Evolutionary conservation across 2,797 vertebrate genomes (phyloP).

Genomic region (Protonibea diacanthus): DNA sequence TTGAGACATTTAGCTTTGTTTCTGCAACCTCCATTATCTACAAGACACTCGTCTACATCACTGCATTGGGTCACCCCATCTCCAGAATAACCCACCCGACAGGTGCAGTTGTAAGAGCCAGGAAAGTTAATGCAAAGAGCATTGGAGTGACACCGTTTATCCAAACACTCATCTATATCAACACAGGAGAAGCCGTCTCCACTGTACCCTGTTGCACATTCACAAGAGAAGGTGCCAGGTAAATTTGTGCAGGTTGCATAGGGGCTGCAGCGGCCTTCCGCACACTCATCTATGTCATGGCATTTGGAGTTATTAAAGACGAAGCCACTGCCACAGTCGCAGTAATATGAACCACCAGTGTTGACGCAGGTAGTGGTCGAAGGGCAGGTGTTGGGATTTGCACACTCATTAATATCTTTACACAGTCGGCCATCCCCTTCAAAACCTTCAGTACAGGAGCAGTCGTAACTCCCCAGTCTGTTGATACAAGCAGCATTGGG

Average conservation of each 20-base stretch:
- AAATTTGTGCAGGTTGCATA: constrained; percentile 82
- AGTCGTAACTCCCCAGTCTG: constrained; percentile 84
- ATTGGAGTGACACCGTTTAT: constrained; percentile 79
- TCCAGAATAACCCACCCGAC: constrained; percentile 83
- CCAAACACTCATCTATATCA: constrained; percentile 86
- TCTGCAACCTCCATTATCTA: constrained; percentile 85
- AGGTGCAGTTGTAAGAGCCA: constrained; percentile 86
- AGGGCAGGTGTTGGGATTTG: constrained; percentile 74
- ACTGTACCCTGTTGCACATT: constrained; percentile 80
- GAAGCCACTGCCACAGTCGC: constrained; percentile 85
- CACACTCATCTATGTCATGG: constrained; percentile 85
- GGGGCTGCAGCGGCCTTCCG: constrained; percentile 75
- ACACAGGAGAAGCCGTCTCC: constrained; percentile 84
- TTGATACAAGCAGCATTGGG: constrained; percentile 83
- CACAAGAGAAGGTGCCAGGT: constrained; percentile 84
- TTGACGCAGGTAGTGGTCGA: constrained; percentile 82
- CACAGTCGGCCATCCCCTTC: constrained; percentile 81
- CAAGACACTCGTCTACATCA: constrained; percentile 87
- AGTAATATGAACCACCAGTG: constrained; percentile 83
- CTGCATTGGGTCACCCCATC: constrained; percentile 80
- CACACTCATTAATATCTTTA: constrained; percentile 86
- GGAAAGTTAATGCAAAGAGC: constrained; percentile 84
- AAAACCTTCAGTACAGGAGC: constrained; percentile 84
- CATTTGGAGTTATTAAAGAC: constrained; percentile 79
- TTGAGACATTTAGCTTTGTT: constrained; percentile 84